phyloP scores from a whole-genome alignment of 2,888 invertebrate genomes.

The Noctua janthina region DNA sequence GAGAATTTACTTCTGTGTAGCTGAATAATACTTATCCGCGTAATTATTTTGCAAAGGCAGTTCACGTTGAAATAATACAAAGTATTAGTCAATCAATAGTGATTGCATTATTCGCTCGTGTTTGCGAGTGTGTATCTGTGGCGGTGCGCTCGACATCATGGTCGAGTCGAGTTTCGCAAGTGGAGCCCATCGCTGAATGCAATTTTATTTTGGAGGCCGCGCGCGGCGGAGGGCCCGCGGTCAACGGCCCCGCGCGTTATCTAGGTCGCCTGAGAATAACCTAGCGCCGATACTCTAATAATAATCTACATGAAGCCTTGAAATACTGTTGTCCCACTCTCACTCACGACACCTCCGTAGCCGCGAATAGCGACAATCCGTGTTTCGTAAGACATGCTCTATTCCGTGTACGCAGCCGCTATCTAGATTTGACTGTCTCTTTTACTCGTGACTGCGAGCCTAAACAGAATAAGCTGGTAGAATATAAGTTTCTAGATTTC shows the following conservation, averaged over 20 bases:
- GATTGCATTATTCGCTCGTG: constrained; percentile 78
- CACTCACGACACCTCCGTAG: constrained; percentile 77
- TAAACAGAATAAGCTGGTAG: constrained; percentile 74
- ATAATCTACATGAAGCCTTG: constrained; percentile 87
- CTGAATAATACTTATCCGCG: constrained; percentile 1
- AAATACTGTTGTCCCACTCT: constrained; percentile 85
- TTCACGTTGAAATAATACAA: constrained; percentile 53
- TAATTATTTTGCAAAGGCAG: constrained; percentile 41
- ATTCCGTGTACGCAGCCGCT: constrained; percentile 77
- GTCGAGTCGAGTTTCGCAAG: constrained; percentile 88
- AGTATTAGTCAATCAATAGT: constrained; percentile 71
- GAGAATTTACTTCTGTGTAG: not conserved
- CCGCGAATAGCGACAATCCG: constrained; percentile 79
- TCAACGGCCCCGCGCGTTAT: constrained; percentile 89
- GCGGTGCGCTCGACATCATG: constrained; percentile 81
- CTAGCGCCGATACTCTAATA: constrained; percentile 90
- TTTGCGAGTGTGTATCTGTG: constrained; percentile 75
- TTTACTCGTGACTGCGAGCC: constrained; percentile 76
- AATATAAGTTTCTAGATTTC: constrained; percentile 76
- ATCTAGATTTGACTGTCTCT: constrained; percentile 82
- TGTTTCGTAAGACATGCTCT: constrained; percentile 81
- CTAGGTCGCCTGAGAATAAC: constrained; percentile 90
- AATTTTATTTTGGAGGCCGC: constrained; percentile 90
- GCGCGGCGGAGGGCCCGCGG: constrained; percentile 89
- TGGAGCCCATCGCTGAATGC: constrained; percentile 89